A percentile compares a stretch with the other conserved stretches of the same genome.
Conservation (phyloP, 2,113 vertebrate species). For the Macrotis lagotis region DNA sequence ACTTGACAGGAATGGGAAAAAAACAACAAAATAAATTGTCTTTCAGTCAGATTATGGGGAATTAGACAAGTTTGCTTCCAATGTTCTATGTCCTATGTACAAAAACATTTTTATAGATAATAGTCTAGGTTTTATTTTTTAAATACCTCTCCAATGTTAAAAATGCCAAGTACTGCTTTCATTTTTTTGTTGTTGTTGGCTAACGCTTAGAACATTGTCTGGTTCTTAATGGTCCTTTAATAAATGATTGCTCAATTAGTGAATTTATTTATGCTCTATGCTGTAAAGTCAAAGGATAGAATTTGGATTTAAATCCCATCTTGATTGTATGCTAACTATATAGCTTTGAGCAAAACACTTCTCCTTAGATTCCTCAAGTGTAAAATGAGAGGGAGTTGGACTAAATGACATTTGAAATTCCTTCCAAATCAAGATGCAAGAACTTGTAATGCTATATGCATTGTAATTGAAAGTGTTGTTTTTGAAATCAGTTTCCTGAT, state of each 20-base stretch:
- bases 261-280: neutral
- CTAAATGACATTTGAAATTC: neutral
- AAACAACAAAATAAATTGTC: neutral
- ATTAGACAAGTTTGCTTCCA: neutral
- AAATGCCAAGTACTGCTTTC: neutral
- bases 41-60: neutral
- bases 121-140: neutral
- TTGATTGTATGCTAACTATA: neutral
- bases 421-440: neutral
- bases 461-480: neutral
- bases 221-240: neutral
- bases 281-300: neutral
- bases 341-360: neutral
- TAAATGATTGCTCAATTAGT: neutral
- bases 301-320: neutral
- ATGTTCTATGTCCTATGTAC: neutral
- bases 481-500: neutral
- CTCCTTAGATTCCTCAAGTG: neutral
- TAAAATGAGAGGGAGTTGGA: neutral
- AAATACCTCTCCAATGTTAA: neutral
- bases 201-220: neutral
- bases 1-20: neutral
- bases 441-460: neutral
- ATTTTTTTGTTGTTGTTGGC: neutral
- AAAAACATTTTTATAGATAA: neutral